Evolutionary conservation across 1,140 invertebrate species (phyloP), one percentile per base, ranked within the genome.

Genomic region (Cydia pomonella): DNA sequence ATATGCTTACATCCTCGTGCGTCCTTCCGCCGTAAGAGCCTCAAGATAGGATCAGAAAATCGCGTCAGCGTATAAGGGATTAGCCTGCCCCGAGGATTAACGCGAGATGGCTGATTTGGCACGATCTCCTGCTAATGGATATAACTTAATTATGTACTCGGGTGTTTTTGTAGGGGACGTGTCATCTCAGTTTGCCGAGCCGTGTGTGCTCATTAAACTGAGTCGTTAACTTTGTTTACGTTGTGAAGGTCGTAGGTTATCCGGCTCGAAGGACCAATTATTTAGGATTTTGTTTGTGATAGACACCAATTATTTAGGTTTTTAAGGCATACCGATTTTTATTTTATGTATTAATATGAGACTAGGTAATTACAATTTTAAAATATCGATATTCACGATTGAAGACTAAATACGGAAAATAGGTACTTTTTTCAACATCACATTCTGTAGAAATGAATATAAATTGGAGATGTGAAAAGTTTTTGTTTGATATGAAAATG

Each of bases 91-190:
- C 21, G 23, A n/a, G 50, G 53, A 59, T 69, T 69, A 69, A 38
- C 64, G 64, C 16, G 27, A 69, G 64, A 69, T 69, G 64, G 33
- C 64, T 69, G 64, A 69, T 69, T 69, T 38, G 64, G 64, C 64
- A 69, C 64, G 64, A 69, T 69, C 64, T 64, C 27, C 7, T 41
- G 64, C 29, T 69, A 69, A 69, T 69, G 64, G 64, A 69, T 69
- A 69, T 69, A 69, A 69, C 64, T 69, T 69, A 41, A 69, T 69
- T 69, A 69, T 69, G 64, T 69, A 69, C 63, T 64, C 16, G 25
- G 27, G 23, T 69, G 64, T 69, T 69, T 69, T 33, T 69, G 29
- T 12, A 21, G 27, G 63, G 12, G 2, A 33, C 23, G 27, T 53
- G 50, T 53, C 50, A 59, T 59, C 21, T 23, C 53, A 59, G 53